A percentile compares a stretch with the other conserved stretches of the same genome.
Evolutionary conservation across 2,797 vertebrate genomes (phyloP).

Genomic region (Silurus aristotelis): DNA sequence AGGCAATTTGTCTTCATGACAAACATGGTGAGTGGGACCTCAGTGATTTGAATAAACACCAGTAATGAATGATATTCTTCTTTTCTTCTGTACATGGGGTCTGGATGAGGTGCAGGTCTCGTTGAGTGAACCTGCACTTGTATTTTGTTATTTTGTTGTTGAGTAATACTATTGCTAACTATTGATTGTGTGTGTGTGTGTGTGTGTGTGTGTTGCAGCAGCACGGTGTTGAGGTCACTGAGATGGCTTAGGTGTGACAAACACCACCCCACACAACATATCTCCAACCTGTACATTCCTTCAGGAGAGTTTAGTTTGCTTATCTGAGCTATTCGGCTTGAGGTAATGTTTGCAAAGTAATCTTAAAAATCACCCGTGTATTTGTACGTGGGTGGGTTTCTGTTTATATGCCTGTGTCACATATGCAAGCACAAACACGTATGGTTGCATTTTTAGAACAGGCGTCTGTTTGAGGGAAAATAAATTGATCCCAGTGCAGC

Average conservation of each 20-base stretch:
- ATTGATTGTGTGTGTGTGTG: too few relatives aligned
- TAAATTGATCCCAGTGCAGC: slow-evolving; percentile 51
- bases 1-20: slow-evolving; percentile 43
- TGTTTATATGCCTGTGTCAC: slow-evolving; percentile 33
- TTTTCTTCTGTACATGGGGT: slow-evolving; percentile 8
- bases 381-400: slow-evolving; percentile 15
- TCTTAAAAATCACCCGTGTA: slow-evolving; percentile 22
- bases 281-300: slow-evolving; percentile 49
- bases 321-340: slow-evolving; percentile 44
- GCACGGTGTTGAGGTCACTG: slow-evolving; percentile 15
- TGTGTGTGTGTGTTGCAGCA: slow-evolving; percentile 17
- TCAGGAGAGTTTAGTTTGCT: slow-evolving; percentile 15
- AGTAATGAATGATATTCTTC: slow-evolving; percentile 17
- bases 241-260: slow-evolving; percentile 46
- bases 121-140: not conserved
- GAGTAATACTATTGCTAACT: not conserved
- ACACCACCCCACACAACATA: slow-evolving; percentile 22
- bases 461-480: slow-evolving; percentile 46
- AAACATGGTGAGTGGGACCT: slow-evolving; percentile 35
- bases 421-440: slow-evolving; percentile 19
- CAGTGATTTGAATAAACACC: slow-evolving; percentile 4
- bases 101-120: not conserved
- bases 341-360: slow-evolving; percentile 26
- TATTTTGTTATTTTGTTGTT: not conserved
- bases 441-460: slow-evolving; percentile 39